A percentile compares a stretch with the other conserved stretches of the same genome.
These are phyloP conservation scores for Pitta sordida DNA, from an alignment of 2,113 vertebrate species.

Conservation along the genomic window DNA sequence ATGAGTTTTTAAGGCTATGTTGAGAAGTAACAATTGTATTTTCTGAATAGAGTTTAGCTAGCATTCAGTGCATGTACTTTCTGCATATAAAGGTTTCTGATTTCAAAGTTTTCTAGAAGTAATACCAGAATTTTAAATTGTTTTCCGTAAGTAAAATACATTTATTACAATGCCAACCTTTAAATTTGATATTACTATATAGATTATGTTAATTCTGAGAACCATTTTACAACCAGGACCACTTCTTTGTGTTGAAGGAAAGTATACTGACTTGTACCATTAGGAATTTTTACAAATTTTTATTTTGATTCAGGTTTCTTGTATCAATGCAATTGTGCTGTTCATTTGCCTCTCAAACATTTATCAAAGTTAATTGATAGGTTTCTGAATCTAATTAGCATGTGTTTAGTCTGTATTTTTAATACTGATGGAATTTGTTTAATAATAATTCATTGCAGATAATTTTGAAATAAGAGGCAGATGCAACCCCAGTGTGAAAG, in stretches of 20 bases:
- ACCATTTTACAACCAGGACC: not conserved
- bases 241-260: not conserved
- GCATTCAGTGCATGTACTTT: not conserved
- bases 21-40: not conserved
- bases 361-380: not conserved
- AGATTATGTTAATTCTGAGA: not conserved
- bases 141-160: no score
- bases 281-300: not conserved
- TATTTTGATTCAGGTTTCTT: not conserved
- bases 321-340: not conserved
- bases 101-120: not conserved
- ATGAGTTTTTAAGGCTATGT: not conserved
- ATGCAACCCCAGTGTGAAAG: not conserved
- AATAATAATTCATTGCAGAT: not conserved
- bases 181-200: not conserved
- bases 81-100: not conserved
- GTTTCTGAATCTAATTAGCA: not conserved
- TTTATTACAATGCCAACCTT: not conserved
- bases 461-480: not conserved
- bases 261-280: not conserved
- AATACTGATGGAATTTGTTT: not conserved
- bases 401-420: not conserved
- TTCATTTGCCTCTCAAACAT: not conserved
- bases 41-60: not conserved
- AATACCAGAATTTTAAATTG: no score